Evolutionary conservation across 2,888 invertebrate species (phyloP), one percentile per base, ranked within the genome.

Genomic region (Neoaliturus tenellus): DNA sequence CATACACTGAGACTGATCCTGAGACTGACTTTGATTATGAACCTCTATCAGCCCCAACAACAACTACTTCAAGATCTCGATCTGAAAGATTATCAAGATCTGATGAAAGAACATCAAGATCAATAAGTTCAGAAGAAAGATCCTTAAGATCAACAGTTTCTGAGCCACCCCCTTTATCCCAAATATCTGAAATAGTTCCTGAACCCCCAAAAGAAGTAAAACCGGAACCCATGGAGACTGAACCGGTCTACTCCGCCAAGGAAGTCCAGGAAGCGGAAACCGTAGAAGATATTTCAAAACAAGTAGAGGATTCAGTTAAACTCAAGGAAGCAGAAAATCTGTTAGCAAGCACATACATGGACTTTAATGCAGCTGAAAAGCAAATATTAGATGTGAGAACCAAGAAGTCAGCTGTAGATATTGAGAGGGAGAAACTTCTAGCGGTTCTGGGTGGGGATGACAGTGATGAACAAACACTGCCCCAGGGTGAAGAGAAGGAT

Each of bases 21-120:
- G 81, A 87, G 51, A 86, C 88, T 5, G 90, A 90, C 87, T 90
- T 90, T 12, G 91, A 91, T 83, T 90, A 91, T 88, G 91, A 91
- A 87, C 89, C 90, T 86, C 90, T 90, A 88, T 89, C 51, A 14
- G 17, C 17, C 20, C 25, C 75, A 23, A 44, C 82, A 28, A 81
- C 35, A 14, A 31, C 62, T 33, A 39, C 69, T 69, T 23, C 71
- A 20, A 71, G 25, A 39, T 39, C 71, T 71, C 71, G 39, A 1
- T 71, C 23, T 0, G 71, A 71, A n/a, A 71, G 71, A 17, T 23
- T 31, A 39, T 71, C 71, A 6, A 71, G 62, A n/a, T 39, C 71
- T 39, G 71, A 39, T 35, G 71, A 71, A 5, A 20, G 71, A 39
- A 8, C 35, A 31, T 35, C 39, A 39, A 33, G 25, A 39, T 71